These are phyloP conservation scores for Halocynthia aurantium DNA, from an alignment of 23 tunicate genomes.

Conservation along the genomic window DNA sequence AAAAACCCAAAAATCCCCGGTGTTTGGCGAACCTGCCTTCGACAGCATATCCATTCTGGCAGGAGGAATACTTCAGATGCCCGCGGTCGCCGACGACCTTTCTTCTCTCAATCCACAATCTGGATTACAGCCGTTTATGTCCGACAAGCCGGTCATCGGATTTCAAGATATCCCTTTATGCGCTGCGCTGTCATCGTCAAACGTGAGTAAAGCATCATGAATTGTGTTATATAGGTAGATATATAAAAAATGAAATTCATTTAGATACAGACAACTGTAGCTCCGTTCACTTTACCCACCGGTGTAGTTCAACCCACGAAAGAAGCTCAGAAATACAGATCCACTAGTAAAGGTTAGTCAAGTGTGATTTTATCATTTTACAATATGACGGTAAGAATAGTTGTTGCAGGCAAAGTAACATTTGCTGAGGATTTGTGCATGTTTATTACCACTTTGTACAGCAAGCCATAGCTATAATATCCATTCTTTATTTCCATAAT, in stretches of 20 bases:
- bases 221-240: not conserved
- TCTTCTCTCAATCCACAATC: slow-evolving; percentile 2
- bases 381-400: too few species aligned
- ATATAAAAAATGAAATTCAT: not conserved
- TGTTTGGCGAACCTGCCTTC: slow-evolving; percentile 56
- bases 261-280: slow-evolving; percentile 7
- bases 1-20: slow-evolving; percentile 32
- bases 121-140: slow-evolving; percentile 9
- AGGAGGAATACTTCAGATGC: not conserved
- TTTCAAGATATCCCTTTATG: slow-evolving; percentile 31
- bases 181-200: slow-evolving; percentile 24
- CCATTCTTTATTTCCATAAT: not conserved
- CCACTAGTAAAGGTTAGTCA: slow-evolving; percentile 58
- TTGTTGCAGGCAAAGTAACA: not conserved
- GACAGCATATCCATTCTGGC: slow-evolving; percentile 21
- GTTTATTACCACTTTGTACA: not conserved
- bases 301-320: slow-evolving; percentile 7
- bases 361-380: too few species aligned
- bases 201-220: slow-evolving; percentile 1
- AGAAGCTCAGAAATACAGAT: slow-evolving; percentile 32
- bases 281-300: slow-evolving; percentile 4
- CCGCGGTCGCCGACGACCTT: slow-evolving; percentile 12
- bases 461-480: not conserved
- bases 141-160: slow-evolving; percentile 19
- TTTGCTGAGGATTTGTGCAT: not conserved